Base-by-base conservation (phyloP, 2,888 invertebrate species). In the Ormia ochracea region DNA sequence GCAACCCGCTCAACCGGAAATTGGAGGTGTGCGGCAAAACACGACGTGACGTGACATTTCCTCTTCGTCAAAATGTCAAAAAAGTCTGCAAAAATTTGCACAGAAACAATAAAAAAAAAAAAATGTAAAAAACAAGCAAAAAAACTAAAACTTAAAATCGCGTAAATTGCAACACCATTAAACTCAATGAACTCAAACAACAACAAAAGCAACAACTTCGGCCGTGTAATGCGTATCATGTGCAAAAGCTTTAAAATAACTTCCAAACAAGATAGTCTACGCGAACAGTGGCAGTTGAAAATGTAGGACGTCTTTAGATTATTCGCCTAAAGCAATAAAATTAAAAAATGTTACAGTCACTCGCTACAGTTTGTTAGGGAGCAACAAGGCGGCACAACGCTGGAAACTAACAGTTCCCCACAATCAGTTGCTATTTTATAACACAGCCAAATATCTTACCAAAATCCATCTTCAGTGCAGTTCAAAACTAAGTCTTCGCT, bases 1-100 rank as follows among this genome's bases (percentile, higher is more conserved):
- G 82, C 82, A 82, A 76, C 81, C 82, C 82, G 81, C 78, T 83
- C 83, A 83, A 83, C 83, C 83, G 83, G 89, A 89, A 89, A 89
- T 89, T 88, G 88, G 88, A 89, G 89, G 89, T 89, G 89, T 89
- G 89, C 86, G 89, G 88, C 88, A 88, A 88, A 89, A 89, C 89
- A 88, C 89, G 88, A 89, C 88, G 89, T 89, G 89, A 89, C 89
- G 88, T 88, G 88, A 88, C 89, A 89, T 89, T 89, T 89, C 89
- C 89, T 89, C 86, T 87, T 87, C 86, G 87, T 88, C 88, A 87
- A 87, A 88, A 88, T 87, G 88, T 88, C 87, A 88, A 88, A 75
- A 75, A 70, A 77, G 76, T 77, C 76, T 77, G 63, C 72, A 76
- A 68, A 74, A 74, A 36, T 66, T 66, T 36, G 80, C 82, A 81